Percentiles rank a stretch among this genome's conserved stretches.
These are phyloP conservation scores for Alectura lathami DNA, from an alignment of 2,113 vertebrate genomes.

Conservation along the genomic window DNA sequence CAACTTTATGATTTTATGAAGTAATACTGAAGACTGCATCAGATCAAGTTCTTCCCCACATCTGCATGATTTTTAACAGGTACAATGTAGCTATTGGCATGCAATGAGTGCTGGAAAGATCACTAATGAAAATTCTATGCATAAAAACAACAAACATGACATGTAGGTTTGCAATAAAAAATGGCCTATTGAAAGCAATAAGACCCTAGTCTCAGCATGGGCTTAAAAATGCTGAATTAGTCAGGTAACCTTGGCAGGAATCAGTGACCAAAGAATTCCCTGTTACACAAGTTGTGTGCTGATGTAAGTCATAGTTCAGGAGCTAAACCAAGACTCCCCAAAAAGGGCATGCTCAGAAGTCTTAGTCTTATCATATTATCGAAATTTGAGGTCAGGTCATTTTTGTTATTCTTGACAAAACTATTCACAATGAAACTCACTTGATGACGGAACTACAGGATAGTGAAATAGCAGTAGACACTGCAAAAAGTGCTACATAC, in stretches of 20 bases:
- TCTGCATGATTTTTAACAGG: background rate
- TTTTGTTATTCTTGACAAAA: background rate
- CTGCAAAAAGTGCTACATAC: background rate
- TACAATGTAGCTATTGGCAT: background rate
- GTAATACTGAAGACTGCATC: background rate
- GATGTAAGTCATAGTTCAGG: background rate
- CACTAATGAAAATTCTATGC: background rate
- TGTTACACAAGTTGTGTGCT: accelerated
- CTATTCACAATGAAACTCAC: background rate
- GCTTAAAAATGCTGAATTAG: background rate
- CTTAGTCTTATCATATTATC: background rate
- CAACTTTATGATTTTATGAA: background rate
- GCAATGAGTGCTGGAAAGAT: background rate
- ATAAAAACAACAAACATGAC: background rate
- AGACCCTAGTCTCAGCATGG: background rate
- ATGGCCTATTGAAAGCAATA: background rate
- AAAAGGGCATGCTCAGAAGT: background rate
- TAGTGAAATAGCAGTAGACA: background rate
- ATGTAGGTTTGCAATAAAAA: background rate
- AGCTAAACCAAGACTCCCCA: background rate
- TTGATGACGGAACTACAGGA: background rate
- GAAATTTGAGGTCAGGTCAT: background rate
- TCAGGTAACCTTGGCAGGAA: background rate
- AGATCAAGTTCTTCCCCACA: background rate
- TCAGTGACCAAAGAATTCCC: background rate